phyloP scores from a whole-genome alignment of 2,113 vertebrate species.

The Protomyctophum bolini region DNA sequence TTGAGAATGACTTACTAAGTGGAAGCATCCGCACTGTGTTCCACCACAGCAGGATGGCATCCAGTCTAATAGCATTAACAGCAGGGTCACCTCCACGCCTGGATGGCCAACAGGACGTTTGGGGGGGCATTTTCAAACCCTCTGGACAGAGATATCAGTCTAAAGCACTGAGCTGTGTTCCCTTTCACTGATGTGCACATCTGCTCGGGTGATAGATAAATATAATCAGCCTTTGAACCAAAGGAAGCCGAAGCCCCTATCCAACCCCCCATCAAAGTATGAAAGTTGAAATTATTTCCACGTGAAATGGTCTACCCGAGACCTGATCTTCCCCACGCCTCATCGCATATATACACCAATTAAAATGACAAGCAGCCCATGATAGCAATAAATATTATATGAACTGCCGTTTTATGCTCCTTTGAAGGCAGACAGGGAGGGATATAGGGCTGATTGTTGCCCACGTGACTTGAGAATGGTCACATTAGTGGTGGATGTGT shows the following conservation, averaged over 20 bases:
- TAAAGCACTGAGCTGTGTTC: constrained; percentile 6
- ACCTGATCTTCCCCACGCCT: constrained; percentile 3
- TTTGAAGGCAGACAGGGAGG: constrained; percentile 9
- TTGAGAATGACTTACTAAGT: neutral
- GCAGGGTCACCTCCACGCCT: neutral
- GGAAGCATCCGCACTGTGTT: neutral
- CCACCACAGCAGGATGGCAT: neutral
- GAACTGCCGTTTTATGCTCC: constrained; percentile 49
- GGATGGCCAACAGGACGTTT: constrained; percentile 9
- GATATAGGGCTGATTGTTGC: neutral
- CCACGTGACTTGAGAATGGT: constrained; percentile 36
- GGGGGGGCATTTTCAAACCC: constrained; percentile 1
- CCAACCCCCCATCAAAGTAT: constrained; percentile 15
- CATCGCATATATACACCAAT: constrained; percentile 27
- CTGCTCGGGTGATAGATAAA: constrained; percentile 35
- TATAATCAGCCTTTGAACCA: constrained; percentile 21
- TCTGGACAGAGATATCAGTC: constrained; percentile 1
- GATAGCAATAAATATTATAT: constrained; percentile 30
- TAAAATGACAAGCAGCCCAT: constrained; percentile 46
- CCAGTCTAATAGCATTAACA: neutral
- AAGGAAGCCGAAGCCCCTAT: neutral
- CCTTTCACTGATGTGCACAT: constrained; percentile 14
- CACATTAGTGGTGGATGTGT: constrained; percentile 18
- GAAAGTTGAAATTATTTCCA: constrained; percentile 9
- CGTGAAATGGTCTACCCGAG: constrained; percentile 11